A percentile compares a stretch with the other conserved stretches of the same genome.
phyloP scores from a whole-genome alignment of 2,888 invertebrate species.

The Lycophotia porphyrea region DNA sequence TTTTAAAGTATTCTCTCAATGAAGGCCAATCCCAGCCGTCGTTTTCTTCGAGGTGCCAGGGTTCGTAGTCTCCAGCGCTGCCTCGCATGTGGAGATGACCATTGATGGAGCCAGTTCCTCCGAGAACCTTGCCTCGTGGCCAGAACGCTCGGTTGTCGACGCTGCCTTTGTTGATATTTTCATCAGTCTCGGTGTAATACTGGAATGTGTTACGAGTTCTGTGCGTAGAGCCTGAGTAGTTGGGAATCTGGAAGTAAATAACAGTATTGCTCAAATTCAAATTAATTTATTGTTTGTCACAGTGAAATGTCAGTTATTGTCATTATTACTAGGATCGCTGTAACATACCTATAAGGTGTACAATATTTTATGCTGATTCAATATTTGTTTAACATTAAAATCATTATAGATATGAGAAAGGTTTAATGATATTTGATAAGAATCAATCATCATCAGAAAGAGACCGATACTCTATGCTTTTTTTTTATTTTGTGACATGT shows the following conservation, averaged over 20 bases:
- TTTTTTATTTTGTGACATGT: background rate
- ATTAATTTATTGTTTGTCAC: background rate
- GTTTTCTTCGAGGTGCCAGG: constrained; percentile 79
- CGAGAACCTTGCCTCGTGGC: constrained; percentile 84
- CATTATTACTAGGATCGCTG: too few relatives aligned
- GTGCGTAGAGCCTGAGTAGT: constrained; percentile 79
- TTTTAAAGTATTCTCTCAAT: constrained; percentile 82
- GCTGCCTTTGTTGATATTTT: constrained; percentile 76
- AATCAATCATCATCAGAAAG: background rate
- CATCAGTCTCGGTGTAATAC: constrained; percentile 82
- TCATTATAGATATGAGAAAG: background rate
- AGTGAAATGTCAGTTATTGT: too few relatives aligned
- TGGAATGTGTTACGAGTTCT: constrained; percentile 77
- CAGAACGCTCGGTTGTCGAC: constrained; percentile 78
- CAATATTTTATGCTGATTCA: background rate
- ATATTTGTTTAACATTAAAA: background rate
- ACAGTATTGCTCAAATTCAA: constrained; percentile 5
- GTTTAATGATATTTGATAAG: background rate
- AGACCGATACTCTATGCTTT: background rate
- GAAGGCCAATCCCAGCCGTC: constrained; percentile 86
- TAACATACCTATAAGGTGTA: too few relatives aligned
- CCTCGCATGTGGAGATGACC: constrained; percentile 85
- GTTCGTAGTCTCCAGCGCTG: constrained; percentile 80
- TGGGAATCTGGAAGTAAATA: constrained; percentile 79
- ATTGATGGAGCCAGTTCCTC: constrained; percentile 86